phyloP scores from a whole-genome alignment of 1,140 invertebrate species.

The Antheraea mylitta region DNA sequence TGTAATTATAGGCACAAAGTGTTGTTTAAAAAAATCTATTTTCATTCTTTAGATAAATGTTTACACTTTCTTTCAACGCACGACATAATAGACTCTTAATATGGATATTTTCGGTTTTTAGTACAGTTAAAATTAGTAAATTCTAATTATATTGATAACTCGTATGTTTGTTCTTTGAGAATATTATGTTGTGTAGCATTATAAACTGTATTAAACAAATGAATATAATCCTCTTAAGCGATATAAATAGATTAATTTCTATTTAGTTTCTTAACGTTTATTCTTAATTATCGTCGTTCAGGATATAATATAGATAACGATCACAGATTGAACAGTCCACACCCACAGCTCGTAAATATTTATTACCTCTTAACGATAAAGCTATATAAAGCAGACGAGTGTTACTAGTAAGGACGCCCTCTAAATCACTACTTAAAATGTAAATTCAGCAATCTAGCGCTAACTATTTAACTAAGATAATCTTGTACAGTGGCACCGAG shows the following conservation, averaged over 20 bases:
- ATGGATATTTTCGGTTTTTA: not conserved
- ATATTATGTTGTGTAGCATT: not conserved
- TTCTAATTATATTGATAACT: not conserved
- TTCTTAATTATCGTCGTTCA: not conserved
- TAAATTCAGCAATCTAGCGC: conserved; percentile 14
- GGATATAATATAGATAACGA: not conserved
- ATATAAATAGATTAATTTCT: not conserved
- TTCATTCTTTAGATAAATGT: not conserved
- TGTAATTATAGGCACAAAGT: not conserved
- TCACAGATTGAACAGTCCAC: not conserved
- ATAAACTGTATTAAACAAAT: too few relatives aligned
- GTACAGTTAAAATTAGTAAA: not conserved
- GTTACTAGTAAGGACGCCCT: not conserved
- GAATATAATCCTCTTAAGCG: not conserved
- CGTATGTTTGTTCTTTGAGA: not conserved
- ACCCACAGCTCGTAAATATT: not conserved
- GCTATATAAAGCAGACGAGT: conserved; percentile 4
- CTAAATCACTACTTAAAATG: conserved; percentile 13
- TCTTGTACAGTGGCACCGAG: conserved; percentile 30
- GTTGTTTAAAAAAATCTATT: not conserved
- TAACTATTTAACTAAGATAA: conserved; percentile 22
- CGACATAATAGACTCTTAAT: not conserved
- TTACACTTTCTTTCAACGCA: not conserved
- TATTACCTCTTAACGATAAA: not conserved
- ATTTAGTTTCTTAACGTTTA: not conserved